Percentiles rank a stretch among this genome's conserved stretches.
Evolutionary conservation across 2,888 invertebrate genomes (phyloP).

Genomic region (Drosophila kambysellisi): DNA sequence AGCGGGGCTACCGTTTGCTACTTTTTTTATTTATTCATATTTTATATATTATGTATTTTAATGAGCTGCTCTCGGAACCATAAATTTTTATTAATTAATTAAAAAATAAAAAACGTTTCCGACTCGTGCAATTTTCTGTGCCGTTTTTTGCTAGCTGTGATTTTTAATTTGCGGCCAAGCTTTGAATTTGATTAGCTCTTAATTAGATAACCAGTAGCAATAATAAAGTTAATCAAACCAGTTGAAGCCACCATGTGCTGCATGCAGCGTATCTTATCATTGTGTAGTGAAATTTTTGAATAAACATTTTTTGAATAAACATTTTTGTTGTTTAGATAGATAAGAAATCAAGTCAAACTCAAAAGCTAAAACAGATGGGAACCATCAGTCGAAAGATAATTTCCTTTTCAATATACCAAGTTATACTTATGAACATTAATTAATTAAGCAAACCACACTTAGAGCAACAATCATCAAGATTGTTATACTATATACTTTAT

Average conservation of each 20-base stretch:
- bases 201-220: conserved; percentile 3
- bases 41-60: conserved; percentile 41
- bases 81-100: conserved; percentile 68
- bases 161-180: conserved; percentile 47
- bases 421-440: too few species aligned
- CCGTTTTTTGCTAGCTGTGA: conserved; percentile 49
- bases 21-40: not conserved
- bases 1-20: conserved; percentile 22
- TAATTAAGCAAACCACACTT: too few species aligned
- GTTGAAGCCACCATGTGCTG: not conserved
- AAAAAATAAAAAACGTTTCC: conserved; percentile 40
- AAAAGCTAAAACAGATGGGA: too few species aligned
- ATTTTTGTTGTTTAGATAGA: not conserved
- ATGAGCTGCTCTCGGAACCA: conserved; percentile 64
- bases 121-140: conserved; percentile 39
- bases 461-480: too few species aligned
- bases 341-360: not conserved
- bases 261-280: not conserved
- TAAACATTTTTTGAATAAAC: too few species aligned
- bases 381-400: not conserved
- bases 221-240: not conserved
- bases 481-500: too few species aligned
- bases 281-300: too few species aligned
- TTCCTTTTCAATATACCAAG: not conserved
- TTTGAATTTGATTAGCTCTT: conserved; percentile 46